Base-by-base conservation (phyloP, 2,888 invertebrate genomes). In the Mycalesis mineus region DNA sequence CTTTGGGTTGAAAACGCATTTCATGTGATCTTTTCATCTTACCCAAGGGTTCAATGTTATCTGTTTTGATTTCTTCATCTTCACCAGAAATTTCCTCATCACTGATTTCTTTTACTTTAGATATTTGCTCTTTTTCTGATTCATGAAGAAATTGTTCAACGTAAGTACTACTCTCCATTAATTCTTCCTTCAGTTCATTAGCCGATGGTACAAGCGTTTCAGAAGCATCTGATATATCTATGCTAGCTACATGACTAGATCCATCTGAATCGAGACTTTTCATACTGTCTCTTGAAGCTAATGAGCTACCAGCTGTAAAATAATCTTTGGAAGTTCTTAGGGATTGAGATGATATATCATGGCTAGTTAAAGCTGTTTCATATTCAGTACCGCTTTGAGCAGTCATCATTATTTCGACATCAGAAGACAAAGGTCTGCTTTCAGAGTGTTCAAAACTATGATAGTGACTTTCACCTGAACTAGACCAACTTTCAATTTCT, bases 141-240 rank as follows among this genome's bases (percentile, higher is more conserved):
- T 91, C 77, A 74, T 82, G 82, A 66, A 91, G 64, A 63, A 90
- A 90, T 63, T 89, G 90, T 72, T 91, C 91, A 11, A 91, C 91
- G 47, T 92, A 91, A 31, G 91, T 92, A 63, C 91, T 91, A 61
- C 91, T 91, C 64, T 93, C 93, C 69, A 93, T 92, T 62, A 95
- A 91, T 68, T 95, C 94, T 68, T 94, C 93, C 73, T 94, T 94
- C 49, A 94, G 82, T 77, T 97, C 97, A 73, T 95, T 94, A 7
- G 95, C 94, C 1, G 98, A 97, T 11, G 97, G 96, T 8, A 98
- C 95, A 7, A 98, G 84, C 1, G 98, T 98, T 86, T 98, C 98
- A 0, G 97, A 97, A 28, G 95, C 91, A 80, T 98, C 98, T 33
- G 97, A 97, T 37, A 96, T 93, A 84, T 97, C 97, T 63, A 97